Evolutionary conservation across 2,888 invertebrate genomes (phyloP), one percentile per base, ranked within the genome.

Genomic region (Erebia epiphron): DNA sequence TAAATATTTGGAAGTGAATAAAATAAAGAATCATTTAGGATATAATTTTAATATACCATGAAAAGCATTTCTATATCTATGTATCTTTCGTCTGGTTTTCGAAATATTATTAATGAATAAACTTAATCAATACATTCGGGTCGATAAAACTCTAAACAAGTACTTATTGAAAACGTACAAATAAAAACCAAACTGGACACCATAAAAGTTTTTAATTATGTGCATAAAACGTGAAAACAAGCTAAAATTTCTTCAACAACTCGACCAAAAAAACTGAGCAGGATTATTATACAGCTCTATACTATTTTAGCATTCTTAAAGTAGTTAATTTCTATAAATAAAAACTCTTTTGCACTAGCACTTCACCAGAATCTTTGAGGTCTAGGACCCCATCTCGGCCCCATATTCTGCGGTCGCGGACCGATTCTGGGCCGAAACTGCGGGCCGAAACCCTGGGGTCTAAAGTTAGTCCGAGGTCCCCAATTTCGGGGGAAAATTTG

Each of bases 311-410:
- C 16, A 46, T 9, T 61, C 60, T 60, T 70, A 70, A 61, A 66
- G 26, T 61, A 46, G 61, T 61, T 66, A 66, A 62, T 66, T 61
- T 71, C 64, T 71, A 67, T 72, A 72, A 63, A 67, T 68, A 72
- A 71, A 64, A 69, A 67, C 71, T 71, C 67, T 49, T 65, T 66
- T 68, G 65, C 70, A 69, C 61, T 75, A 73, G 74, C 72, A 73
- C 79, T 77, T 92, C 91, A 93, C 92, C 92, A 95, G 84, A 94
- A 84, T 82, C 94, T 79, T 81, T 87, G 78, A 71, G 94, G 82
- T 79, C 94, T 72, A 49, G 94, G 83, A 70, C 90, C 85, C 90
- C 91, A 84, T 79, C 91, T 75, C n/a, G 67, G 67, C 14, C 67
- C 67, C 67, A 67, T 67, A 76, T 86, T 82, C 14, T 89, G 82